Evolutionary conservation across 2,888 invertebrate genomes (phyloP).

Genomic region (Byasa hedistus): DNA sequence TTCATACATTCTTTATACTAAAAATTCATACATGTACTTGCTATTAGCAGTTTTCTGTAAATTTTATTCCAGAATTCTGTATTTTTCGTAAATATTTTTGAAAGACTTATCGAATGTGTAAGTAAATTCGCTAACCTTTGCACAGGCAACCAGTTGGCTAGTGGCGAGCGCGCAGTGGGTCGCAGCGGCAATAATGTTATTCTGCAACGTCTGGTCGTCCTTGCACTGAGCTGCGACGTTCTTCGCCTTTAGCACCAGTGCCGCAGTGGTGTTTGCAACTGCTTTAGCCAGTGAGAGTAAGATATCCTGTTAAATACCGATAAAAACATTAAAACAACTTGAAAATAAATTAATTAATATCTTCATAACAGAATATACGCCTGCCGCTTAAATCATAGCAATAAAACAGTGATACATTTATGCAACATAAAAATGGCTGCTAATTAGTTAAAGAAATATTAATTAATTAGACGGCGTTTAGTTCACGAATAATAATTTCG

Average conservation of each 20-base stretch:
- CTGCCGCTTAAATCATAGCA: slow-evolving; percentile 25
- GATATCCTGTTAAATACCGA: slow-evolving; percentile 83
- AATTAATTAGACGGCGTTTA: neutral
- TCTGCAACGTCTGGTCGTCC: slow-evolving; percentile 89
- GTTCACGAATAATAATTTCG: too few species aligned
- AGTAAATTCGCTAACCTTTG: slow-evolving; percentile 82
- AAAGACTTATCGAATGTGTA: too few species aligned
- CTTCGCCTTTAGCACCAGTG: slow-evolving; percentile 96
- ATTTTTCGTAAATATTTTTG: too few species aligned
- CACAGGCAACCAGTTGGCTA: slow-evolving; percentile 97
- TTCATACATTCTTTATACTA: too few species aligned
- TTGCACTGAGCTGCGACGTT: slow-evolving; percentile 95
- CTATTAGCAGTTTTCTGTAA: too few species aligned
- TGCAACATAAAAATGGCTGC: slow-evolving; percentile 8
- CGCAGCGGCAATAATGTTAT: slow-evolving; percentile 95
- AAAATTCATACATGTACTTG: too few species aligned
- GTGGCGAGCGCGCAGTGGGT: slow-evolving; percentile 98
- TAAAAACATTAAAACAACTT: neutral
- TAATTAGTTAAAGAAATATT: neutral
- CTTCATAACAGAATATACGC: slow-evolving; percentile 3
- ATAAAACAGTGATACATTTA: slow-evolving; percentile 18
- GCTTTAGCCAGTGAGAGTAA: slow-evolving; percentile 96
- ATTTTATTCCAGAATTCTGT: too few species aligned
- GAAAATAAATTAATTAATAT: too few species aligned
- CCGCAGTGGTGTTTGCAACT: slow-evolving; percentile 98